These are phyloP conservation scores for Cyprichromis sp. DNA, from an alignment of 2,113 vertebrate species.

Conservation along the genomic window DNA sequence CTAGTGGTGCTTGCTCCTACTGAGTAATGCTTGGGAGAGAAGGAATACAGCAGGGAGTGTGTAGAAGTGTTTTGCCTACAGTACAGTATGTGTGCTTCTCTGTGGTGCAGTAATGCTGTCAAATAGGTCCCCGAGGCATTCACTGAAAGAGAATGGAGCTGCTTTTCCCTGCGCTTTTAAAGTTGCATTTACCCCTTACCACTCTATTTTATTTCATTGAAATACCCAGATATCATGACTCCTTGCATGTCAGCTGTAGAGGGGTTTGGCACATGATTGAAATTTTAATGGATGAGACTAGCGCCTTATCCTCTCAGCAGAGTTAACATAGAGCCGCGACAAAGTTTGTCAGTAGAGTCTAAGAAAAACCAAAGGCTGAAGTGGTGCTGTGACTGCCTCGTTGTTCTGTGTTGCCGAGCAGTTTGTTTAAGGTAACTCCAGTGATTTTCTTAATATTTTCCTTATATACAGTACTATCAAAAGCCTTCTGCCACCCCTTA, in stretches of 20 bases:
- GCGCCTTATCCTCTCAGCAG: not conserved
- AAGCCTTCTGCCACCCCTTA: not conserved
- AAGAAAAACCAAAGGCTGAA: not conserved
- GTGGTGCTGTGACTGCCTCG: not conserved
- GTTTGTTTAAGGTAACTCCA: not conserved
- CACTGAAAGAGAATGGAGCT: not conserved
- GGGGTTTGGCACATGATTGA: conserved; percentile 29
- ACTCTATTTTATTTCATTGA: conserved; percentile 5
- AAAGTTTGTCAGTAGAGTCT: not conserved
- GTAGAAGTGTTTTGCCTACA: not conserved
- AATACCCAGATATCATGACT: not conserved
- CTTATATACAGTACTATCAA: not conserved
- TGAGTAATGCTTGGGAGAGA: not conserved
- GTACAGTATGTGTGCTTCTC: not conserved
- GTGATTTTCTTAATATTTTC: not conserved
- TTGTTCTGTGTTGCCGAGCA: not conserved
- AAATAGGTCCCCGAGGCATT: not conserved
- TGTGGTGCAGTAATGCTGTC: conserved; percentile 1
- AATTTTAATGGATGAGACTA: conserved; percentile 38
- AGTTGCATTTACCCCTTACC: not conserved
- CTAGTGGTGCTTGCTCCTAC: not conserved
- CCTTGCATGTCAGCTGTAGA: not conserved
- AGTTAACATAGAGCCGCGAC: not conserved
- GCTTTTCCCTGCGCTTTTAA: conserved; percentile 3
- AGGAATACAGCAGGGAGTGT: not conserved